Evolutionary conservation across 2,113 vertebrate species (phyloP).

Genomic region (Eupsittula cactorum): DNA sequence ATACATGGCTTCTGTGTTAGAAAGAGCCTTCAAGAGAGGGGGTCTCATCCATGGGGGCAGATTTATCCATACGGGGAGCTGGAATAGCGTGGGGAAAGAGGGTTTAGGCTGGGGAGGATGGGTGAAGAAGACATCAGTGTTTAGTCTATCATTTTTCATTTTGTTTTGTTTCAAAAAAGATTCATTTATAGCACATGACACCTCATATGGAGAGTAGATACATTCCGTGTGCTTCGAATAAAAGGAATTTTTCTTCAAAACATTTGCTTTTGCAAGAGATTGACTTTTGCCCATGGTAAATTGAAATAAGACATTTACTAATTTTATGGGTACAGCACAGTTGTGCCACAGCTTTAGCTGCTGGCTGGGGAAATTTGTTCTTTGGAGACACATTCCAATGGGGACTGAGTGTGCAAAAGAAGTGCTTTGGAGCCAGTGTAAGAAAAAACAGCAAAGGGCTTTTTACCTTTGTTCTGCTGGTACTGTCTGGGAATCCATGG

Average conservation of each 20-base stretch:
- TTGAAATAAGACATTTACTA: rapidly evolving
- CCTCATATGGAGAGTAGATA: not conserved
- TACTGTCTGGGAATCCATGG: not conserved
- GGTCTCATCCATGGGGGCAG: not conserved
- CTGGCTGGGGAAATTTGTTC: not conserved
- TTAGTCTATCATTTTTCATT: rapidly evolving
- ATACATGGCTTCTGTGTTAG: rapidly evolving
- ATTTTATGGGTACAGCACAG: not conserved
- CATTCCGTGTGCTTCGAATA: not conserved
- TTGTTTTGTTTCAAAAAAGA: not conserved
- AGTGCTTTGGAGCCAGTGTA: not conserved
- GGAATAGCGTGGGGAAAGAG: not conserved
- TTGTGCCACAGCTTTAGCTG: not conserved
- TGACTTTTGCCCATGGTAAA: not conserved
- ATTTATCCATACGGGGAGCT: not conserved
- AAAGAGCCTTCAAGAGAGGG: not conserved
- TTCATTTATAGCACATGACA: rapidly evolving
- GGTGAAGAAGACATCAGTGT: rapidly evolving
- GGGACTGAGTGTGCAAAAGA: not conserved
- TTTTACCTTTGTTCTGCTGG: not conserved
- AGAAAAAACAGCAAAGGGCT: not conserved
- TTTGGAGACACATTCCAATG: not conserved
- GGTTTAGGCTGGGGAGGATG: rapidly evolving
- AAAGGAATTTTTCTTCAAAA: not conserved
- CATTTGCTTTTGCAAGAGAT: not conserved